Evolutionary conservation across 2,888 invertebrate species (phyloP).

Genomic region (Hofmannophila pseudospretella): DNA sequence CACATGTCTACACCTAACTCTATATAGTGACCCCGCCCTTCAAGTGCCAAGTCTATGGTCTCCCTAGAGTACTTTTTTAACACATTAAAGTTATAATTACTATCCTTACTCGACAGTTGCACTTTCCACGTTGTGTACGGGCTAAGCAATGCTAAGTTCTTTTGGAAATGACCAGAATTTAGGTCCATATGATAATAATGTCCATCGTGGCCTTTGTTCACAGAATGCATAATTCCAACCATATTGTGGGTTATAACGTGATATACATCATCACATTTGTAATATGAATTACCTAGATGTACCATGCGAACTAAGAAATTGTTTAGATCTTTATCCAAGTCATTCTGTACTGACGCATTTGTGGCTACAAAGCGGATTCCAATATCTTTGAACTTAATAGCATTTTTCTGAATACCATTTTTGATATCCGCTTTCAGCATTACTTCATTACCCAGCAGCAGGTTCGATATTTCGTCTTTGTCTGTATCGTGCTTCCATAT

Average conservation of each 20-base stretch:
- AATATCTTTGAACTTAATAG: slow-evolving; percentile 1
- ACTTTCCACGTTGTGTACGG: neutral
- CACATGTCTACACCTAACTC: neutral
- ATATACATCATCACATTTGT: neutral
- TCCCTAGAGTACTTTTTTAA: neutral
- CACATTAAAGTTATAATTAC: neutral
- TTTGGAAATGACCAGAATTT: neutral
- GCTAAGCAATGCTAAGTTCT: neutral
- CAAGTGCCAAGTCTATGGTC: neutral
- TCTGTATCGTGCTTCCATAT: neutral
- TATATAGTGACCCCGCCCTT: neutral
- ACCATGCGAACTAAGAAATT: neutral
- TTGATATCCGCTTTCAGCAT: neutral
- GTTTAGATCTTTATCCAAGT: neutral
- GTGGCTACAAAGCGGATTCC: neutral
- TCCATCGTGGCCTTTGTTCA: neutral
- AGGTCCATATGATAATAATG: neutral
- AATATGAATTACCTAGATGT: neutral
- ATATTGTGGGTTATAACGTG: neutral
- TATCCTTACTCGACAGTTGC: neutral
- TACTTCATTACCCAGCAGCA: neutral
- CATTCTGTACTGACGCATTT: neutral
- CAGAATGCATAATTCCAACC: neutral
- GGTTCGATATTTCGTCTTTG: neutral
- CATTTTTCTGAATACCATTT: neutral